These are phyloP conservation scores for Alectura lathami DNA, from an alignment of 2,113 vertebrate genomes.

Conservation along the genomic window DNA sequence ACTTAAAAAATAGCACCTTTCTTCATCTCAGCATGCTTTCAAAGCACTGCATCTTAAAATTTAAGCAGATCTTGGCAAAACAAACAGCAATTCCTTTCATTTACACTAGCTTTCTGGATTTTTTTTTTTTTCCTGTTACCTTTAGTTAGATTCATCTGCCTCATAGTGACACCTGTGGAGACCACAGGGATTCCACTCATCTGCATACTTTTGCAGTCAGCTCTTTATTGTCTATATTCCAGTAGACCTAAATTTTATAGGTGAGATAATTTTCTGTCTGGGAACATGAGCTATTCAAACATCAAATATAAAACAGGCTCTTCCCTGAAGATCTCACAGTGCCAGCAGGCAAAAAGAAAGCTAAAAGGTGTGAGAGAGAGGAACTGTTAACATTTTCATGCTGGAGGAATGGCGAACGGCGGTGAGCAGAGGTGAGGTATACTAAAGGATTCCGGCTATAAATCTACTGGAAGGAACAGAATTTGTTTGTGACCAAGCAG, in stretches of 20 bases:
- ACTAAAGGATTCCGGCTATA: not conserved
- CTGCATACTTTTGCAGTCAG: not conserved
- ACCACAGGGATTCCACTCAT: not conserved
- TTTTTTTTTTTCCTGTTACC: not conserved
- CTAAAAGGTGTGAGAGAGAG: not conserved
- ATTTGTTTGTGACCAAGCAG: not conserved
- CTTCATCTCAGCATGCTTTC: slow-evolving; percentile 12
- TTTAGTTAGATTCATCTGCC: not conserved
- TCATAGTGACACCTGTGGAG: not conserved
- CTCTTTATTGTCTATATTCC: not conserved
- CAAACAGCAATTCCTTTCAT: slow-evolving; percentile 16
- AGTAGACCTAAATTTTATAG: not conserved
- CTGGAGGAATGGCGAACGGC: not conserved
- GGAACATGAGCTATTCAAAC: not conserved
- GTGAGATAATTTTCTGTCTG: not conserved
- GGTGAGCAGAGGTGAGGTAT: not conserved
- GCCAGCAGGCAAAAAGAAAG: not conserved
- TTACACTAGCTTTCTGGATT: not conserved
- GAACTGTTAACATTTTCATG: not conserved
- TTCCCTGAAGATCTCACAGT: not conserved
- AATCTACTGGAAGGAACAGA: not conserved
- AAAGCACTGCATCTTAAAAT: not conserved
- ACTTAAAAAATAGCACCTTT: slow-evolving; percentile 4
- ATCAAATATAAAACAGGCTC: not conserved
- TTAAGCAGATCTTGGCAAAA: not conserved